Conservation (phyloP, 2,797 vertebrate species). For the Pseudomugil gertrudae region DNA sequence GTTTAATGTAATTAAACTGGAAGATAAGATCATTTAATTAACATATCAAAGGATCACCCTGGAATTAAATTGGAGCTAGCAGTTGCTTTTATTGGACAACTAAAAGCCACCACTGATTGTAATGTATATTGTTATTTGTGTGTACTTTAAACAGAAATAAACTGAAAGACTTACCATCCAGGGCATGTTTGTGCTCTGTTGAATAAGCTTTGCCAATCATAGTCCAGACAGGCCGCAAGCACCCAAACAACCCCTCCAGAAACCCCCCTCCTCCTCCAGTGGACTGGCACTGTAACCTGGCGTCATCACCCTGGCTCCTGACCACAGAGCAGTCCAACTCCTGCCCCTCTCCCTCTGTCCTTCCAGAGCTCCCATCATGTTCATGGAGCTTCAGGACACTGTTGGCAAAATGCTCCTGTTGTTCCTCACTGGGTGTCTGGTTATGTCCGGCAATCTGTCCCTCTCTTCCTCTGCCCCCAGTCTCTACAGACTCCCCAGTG, state of each 20-base stretch:
- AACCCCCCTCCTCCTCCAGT: slow-evolving; percentile 88
- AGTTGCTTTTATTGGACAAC: slow-evolving; percentile 35
- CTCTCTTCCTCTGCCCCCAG: slow-evolving; percentile 63
- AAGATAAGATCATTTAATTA: slow-evolving; percentile 60
- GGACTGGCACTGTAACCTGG: slow-evolving; percentile 85
- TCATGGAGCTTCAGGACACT: slow-evolving; percentile 89
- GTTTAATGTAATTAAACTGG: slow-evolving; percentile 72
- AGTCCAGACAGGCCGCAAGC: slow-evolving; percentile 93
- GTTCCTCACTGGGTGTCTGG: slow-evolving; percentile 84
- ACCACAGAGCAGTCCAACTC: slow-evolving; percentile 69
- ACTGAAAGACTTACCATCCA: slow-evolving; percentile 83
- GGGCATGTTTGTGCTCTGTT: slow-evolving; percentile 92
- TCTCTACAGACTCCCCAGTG: slow-evolving; percentile 77
- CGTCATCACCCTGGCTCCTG: slow-evolving; percentile 75
- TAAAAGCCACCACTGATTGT: slow-evolving; percentile 23
- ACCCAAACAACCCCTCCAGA: slow-evolving; percentile 93
- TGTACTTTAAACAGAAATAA: slow-evolving; percentile 8
- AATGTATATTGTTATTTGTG: slow-evolving; percentile 6
- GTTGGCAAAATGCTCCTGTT: slow-evolving; percentile 88
- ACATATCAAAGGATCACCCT: slow-evolving; percentile 56
- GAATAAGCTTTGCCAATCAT: slow-evolving; percentile 97
- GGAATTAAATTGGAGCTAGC: slow-evolving; percentile 40
- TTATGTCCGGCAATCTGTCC: slow-evolving; percentile 72
- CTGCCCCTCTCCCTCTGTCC: slow-evolving; percentile 73
- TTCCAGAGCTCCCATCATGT: slow-evolving; percentile 76